Evolutionary conservation across 92 coral and sea anemone genomes (phyloP), one percentile per base, ranked within the genome.

Genomic region (Phymanthus crucifer): DNA sequence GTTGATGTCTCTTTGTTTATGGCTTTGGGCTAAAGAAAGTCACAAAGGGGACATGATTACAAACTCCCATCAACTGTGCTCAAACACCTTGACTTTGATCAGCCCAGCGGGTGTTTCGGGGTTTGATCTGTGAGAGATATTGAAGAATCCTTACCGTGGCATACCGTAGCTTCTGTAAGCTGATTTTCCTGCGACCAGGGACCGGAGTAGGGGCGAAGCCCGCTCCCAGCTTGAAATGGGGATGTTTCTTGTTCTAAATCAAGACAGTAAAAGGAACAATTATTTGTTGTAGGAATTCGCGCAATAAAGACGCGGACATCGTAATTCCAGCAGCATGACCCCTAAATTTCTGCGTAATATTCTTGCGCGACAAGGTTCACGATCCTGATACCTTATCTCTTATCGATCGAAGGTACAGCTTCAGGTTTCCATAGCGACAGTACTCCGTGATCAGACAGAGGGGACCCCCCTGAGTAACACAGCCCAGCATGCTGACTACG

Each of bases 401-500:
- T 8, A 92, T 82, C 34, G 82, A 76, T 40, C 90, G 83, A 35
- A 92, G 89, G 65, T 92, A 92, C 74, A 86, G 82, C 52, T 94
- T 83, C 9, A 92, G 92, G 88, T 92, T 92, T 11, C 97, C 97
- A 83, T 90, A 84, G 27, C 94, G 92, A 83, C 97, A 92, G 81
- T 82, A 92, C 76, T 92, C 97, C 1, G 90, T 92, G 65, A 92
- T 78, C 18, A 92, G 94, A 71, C 97, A 92, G 73, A 92, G 80
- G 29, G 91, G 94, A 10, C 92, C 94, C 46, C 90, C 87, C 34
- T 73, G 81, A 0, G 93, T 81, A 64, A 92, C 97, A 73, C 92
- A 92, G 12, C 94, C 97, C 87, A 92, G 75, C 78, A 92, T 92
- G 64, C 97, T 92, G 70, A 92, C 97, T 13, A 92, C 91, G 71